These are phyloP conservation scores for Tethya wilhelma DNA, from an alignment of 37 sponge, comb jelly and placozoan species.

Conservation along the genomic window DNA sequence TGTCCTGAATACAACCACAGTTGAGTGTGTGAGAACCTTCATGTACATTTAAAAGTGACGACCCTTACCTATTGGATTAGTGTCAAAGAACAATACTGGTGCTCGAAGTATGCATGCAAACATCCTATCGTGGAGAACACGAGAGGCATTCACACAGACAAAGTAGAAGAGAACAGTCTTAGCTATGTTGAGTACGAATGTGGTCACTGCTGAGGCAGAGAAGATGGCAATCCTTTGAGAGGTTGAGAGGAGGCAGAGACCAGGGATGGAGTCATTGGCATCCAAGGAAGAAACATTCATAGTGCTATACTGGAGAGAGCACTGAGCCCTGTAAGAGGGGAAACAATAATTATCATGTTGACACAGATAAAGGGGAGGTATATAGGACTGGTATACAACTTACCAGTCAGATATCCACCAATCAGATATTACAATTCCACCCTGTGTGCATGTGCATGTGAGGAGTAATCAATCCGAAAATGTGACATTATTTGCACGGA, in stretches of 20 bases:
- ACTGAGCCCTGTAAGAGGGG: slow-evolving; percentile 39
- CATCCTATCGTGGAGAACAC: slow-evolving; percentile 73
- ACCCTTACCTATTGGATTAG: slow-evolving; percentile 71
- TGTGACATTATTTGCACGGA: background rate
- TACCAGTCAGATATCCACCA: slow-evolving; percentile 87
- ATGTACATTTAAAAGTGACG: too few relatives aligned
- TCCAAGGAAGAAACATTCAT: too few relatives aligned
- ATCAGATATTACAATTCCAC: slow-evolving; percentile 47
- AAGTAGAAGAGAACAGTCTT: slow-evolving; percentile 27
- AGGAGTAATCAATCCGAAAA: background rate
- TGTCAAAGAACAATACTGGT: slow-evolving; percentile 83
- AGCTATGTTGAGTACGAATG: slow-evolving; percentile 33
- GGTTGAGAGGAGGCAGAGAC: background rate
- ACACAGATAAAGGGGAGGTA: background rate
- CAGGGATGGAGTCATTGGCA: background rate
- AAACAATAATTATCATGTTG: too few relatives aligned
- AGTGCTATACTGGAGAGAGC: slow-evolving; percentile 6
- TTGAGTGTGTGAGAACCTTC: too few relatives aligned
- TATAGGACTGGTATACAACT: too few relatives aligned
- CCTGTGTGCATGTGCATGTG: slow-evolving; percentile 17
- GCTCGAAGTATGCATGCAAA: slow-evolving; percentile 58
- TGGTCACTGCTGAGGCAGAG: slow-evolving; percentile 7
- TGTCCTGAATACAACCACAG: slow-evolving; percentile 31
- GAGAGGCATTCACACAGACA: slow-evolving; percentile 61
- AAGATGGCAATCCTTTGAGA: slow-evolving; percentile 45